phyloP scores from a whole-genome alignment of 2,888 invertebrate genomes.

The Arenicola marina region DNA sequence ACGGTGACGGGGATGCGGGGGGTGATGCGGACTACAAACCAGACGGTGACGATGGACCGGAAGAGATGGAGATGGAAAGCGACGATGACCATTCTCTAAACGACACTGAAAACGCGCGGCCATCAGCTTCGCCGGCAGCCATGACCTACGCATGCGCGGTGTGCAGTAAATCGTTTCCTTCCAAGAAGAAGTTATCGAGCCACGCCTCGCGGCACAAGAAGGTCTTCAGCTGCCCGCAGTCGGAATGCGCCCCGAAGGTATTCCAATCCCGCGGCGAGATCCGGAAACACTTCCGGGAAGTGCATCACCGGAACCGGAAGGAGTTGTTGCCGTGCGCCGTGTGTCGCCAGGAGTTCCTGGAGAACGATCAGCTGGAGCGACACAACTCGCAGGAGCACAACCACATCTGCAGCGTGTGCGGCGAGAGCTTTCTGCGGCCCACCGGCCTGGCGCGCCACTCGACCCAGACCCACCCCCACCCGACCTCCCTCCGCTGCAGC shows the following conservation, averaged over 20 bases:
- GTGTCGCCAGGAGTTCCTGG: constrained; percentile 2
- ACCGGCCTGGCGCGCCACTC: not conserved
- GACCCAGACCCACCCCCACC: not conserved
- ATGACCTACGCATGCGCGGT: too few relatives aligned
- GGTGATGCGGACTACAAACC: not conserved
- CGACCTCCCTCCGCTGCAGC: not conserved
- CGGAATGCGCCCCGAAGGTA: not conserved
- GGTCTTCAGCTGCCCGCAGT: not conserved
- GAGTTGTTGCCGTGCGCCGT: not conserved
- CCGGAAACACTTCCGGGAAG: constrained; percentile 1
- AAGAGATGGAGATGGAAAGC: too few relatives aligned
- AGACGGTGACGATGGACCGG: too few relatives aligned
- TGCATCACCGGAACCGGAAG: not conserved
- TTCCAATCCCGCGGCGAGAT: not conserved
- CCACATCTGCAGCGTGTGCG: not conserved
- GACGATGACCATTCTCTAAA: too few relatives aligned
- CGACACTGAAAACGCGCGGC: too few relatives aligned
- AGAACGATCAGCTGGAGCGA: not conserved
- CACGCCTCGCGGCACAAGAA: too few relatives aligned
- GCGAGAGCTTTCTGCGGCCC: not conserved
- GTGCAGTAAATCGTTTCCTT: not conserved
- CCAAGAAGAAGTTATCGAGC: not conserved
- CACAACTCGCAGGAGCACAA: not conserved
- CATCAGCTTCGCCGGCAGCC: too few relatives aligned
- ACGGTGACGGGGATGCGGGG: not conserved